Percentiles rank a stretch among this genome's conserved stretches.
These are phyloP conservation scores for Daubentonia madagascariensis DNA, from an alignment of 2,113 vertebrate species.

Conservation along the genomic window DNA sequence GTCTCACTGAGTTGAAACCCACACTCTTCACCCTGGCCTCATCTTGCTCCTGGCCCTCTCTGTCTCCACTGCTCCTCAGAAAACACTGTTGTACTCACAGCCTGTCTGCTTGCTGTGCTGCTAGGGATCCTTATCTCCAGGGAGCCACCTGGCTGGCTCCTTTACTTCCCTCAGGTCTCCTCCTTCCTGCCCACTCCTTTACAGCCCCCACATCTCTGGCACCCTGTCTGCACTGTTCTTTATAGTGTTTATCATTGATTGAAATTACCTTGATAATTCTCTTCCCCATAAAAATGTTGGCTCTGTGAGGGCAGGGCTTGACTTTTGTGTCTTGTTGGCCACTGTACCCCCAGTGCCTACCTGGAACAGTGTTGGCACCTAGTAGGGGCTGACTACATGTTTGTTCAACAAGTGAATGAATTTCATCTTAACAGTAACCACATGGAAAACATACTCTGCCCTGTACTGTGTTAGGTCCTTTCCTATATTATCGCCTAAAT, in stretches of 20 bases:
- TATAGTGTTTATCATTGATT: not conserved
- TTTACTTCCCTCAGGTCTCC: not conserved
- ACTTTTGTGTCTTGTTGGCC: not conserved
- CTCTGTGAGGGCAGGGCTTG: not conserved
- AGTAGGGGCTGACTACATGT: not conserved
- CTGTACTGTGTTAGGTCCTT: not conserved
- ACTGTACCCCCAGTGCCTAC: rapidly evolving
- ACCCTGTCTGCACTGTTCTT: not conserved
- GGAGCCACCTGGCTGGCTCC: no score
- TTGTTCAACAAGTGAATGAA: not conserved
- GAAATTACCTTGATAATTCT: not conserved
- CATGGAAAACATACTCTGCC: rapidly evolving
- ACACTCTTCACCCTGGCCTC: no score
- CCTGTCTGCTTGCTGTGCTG: not conserved
- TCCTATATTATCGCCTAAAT: not conserved
- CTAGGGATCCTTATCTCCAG: not conserved
- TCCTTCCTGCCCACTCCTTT: not conserved
- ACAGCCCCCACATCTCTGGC: not conserved
- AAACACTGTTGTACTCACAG: not conserved
- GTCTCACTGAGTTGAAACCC: not conserved
- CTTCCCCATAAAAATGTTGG: not conserved
- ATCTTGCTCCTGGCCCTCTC: not conserved
- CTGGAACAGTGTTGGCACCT: not conserved
- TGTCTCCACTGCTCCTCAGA: not conserved
- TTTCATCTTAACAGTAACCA: not conserved